Evolutionary conservation across 2,888 invertebrate genomes (phyloP).

Genomic region (Plagodis dolabraria): DNA sequence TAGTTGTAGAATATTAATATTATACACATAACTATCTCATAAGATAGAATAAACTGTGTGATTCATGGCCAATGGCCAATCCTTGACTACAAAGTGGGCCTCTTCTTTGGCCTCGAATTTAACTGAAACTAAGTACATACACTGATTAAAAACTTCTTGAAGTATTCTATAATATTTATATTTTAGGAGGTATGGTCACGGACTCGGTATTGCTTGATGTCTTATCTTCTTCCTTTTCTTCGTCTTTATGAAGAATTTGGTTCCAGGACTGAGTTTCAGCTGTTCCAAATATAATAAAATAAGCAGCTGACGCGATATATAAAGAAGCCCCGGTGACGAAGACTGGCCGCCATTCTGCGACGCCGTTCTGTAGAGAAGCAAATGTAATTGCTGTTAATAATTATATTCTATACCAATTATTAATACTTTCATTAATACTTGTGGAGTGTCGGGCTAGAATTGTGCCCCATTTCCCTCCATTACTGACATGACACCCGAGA

Average conservation of each 20-base stretch:
- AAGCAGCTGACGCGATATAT: conserved; percentile 88
- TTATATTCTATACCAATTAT: no score
- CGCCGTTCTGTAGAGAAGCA: conserved; percentile 86
- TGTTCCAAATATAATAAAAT: conserved; percentile 89
- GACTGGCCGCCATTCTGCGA: conserved; percentile 90
- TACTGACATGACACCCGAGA: no score
- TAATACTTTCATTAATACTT: no score
- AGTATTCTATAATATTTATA: conserved; percentile 44
- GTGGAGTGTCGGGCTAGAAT: no score
- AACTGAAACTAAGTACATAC: no score
- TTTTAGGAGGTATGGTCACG: conserved; percentile 68
- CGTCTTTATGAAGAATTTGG: conserved; percentile 59
- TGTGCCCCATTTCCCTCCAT: no score
- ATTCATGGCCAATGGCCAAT: no score
- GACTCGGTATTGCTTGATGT: conserved; percentile 54
- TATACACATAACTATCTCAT: no score
- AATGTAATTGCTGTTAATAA: background rate
- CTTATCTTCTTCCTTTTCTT: conserved; percentile 63
- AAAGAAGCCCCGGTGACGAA: conserved; percentile 89
- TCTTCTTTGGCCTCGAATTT: no score
- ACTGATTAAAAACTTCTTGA: conserved; percentile 7
- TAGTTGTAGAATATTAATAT: no score
- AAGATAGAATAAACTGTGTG: no score
- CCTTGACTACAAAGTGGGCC: no score
- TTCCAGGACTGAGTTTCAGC: conserved; percentile 91